Evolutionary conservation across 2,797 vertebrate species (phyloP).

Genomic region (Antennarius maculatus): DNA sequence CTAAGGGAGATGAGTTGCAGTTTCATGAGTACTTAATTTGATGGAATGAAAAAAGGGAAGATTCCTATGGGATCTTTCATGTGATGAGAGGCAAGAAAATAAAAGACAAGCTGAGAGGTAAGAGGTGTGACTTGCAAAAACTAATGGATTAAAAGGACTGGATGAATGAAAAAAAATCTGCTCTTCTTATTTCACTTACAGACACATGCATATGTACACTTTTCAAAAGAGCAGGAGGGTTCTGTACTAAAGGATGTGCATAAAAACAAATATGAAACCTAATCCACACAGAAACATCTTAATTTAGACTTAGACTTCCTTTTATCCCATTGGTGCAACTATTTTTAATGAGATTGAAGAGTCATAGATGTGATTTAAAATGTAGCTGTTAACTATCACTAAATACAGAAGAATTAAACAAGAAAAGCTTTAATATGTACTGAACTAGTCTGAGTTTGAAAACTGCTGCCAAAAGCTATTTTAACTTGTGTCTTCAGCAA

Average conservation of each 20-base stretch:
- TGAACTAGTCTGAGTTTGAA: too few relatives aligned
- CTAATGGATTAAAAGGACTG: not conserved
- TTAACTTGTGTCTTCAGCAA: too few relatives aligned
- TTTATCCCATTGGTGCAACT: too few relatives aligned
- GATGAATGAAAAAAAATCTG: not conserved
- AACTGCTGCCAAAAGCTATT: too few relatives aligned
- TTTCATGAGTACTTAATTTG: conserved; percentile 10
- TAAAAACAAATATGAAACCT: too few relatives aligned
- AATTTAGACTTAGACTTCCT: too few relatives aligned
- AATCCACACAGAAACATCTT: too few relatives aligned
- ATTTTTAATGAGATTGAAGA: too few relatives aligned
- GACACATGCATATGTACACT: not conserved
- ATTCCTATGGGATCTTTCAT: conserved; percentile 12
- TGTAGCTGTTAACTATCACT: too few relatives aligned
- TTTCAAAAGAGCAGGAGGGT: not conserved
- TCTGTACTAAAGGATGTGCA: not conserved
- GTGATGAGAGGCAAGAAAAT: not conserved
- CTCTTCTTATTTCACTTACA: not conserved
- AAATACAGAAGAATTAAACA: too few relatives aligned
- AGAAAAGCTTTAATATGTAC: too few relatives aligned
- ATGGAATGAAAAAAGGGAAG: conserved; percentile 3
- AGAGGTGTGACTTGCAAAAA: conserved; percentile 12
- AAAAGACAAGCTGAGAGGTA: conserved; percentile 5
- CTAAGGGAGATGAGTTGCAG: not conserved
- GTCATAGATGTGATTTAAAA: too few relatives aligned